These are phyloP conservation scores for Caenorhabditis elegans DNA, from an alignment of 1,140 invertebrate genomes.

Conservation along the genomic window WBcel235 BX284604.4:1394501-1395000, in stretches of 20 bases:
- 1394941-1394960: too few relatives aligned
- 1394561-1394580: conserved; percentile 89
- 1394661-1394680: too few relatives aligned
- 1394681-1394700: too few relatives aligned
- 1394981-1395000: too few relatives aligned
- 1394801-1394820: not conserved
- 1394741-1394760: too few relatives aligned
- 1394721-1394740: too few relatives aligned
- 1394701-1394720: too few relatives aligned
- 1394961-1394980: too few relatives aligned
- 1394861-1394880: not conserved
- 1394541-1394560: conserved; percentile 87
- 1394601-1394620: conserved; percentile 95
- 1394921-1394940: too few relatives aligned
- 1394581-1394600: conserved; percentile 91
- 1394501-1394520: too few relatives aligned
- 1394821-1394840: not conserved
- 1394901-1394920: too few relatives aligned
- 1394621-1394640: conserved; percentile 92
- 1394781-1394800: not conserved
- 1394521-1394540: too few relatives aligned
- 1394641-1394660: conserved; percentile 98
- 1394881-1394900: not conserved
- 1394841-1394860: not conserved
- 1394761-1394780: not conserved